Percentiles rank a stretch among this genome's conserved stretches.
phyloP scores from a whole-genome alignment of 2,797 vertebrate species.

The Arremon brunneinucha region DNA sequence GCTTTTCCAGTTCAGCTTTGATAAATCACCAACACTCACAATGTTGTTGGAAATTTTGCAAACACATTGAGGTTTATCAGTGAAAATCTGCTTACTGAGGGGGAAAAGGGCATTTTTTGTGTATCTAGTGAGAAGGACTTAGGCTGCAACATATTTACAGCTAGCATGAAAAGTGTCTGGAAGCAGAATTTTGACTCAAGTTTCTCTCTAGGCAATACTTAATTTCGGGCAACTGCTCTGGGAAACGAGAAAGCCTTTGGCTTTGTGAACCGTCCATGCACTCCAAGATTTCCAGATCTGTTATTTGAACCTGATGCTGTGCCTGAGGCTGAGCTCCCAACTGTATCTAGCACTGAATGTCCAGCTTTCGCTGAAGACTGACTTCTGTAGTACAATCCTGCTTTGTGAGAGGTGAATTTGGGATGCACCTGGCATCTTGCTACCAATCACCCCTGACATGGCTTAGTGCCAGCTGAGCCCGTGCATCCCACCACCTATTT shows the following conservation, averaged over 20 bases:
- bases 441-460: accelerated
- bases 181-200: neutral
- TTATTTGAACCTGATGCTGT: neutral
- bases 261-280: neutral
- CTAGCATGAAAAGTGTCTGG: neutral
- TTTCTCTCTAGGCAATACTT: neutral
- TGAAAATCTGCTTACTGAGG: neutral
- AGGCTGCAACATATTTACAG: neutral
- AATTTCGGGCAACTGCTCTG: neutral
- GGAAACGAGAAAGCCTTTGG: neutral
- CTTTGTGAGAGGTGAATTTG: neutral
- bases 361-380: neutral
- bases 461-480: neutral
- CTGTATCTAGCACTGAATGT: neutral
- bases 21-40: conserved; percentile 1
- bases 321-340: neutral
- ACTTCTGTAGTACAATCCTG: neutral
- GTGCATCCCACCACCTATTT: neutral
- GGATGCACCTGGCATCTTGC: neutral
- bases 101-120: neutral
- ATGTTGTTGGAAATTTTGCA: neutral
- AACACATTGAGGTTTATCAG: neutral
- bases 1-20: conserved; percentile 45
- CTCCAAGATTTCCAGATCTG: neutral
- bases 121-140: neutral